A percentile compares a stretch with the other conserved stretches of the same genome.
phyloP scores from a whole-genome alignment of 2,113 vertebrate genomes.

The Xyliphius kryptos region DNA sequence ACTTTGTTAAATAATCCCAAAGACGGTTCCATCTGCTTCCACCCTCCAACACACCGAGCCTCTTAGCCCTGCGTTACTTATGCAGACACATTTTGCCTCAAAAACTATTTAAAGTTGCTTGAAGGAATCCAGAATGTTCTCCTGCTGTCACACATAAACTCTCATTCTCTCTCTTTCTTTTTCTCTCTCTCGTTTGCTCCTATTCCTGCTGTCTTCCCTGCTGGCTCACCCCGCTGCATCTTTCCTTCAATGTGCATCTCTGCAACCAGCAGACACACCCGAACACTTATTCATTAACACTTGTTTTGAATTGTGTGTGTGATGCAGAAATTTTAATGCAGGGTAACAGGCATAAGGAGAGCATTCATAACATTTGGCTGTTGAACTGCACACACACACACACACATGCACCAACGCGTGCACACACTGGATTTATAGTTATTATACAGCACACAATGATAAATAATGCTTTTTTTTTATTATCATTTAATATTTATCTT shows the following conservation, averaged over 20 bases:
- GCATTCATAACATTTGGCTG: not conserved
- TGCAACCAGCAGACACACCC: not conserved
- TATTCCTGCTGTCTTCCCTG: slow-evolving; percentile 41
- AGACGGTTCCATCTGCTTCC: slow-evolving; percentile 47
- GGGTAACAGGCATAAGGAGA: not conserved
- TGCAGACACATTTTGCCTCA: slow-evolving; percentile 76
- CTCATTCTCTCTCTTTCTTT: slow-evolving; percentile 9
- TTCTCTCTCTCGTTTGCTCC: slow-evolving; percentile 5
- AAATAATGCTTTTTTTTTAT: no score
- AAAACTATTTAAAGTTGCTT: slow-evolving; percentile 77
- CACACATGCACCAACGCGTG: no score
- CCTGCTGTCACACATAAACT: slow-evolving; percentile 61
- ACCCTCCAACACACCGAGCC: slow-evolving; percentile 43
- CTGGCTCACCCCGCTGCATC: slow-evolving; percentile 41
- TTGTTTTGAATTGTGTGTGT: not conserved
- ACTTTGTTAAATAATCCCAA: slow-evolving; percentile 63
- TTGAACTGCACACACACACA: no score
- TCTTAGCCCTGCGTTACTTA: slow-evolving; percentile 67
- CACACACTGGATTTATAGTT: no score
- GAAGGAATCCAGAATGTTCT: slow-evolving; percentile 70
- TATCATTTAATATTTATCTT: no score
- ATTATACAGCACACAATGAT: no score
- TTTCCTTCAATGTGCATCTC: not conserved
- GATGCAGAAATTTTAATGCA: not conserved
- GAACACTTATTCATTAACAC: not conserved